Percentiles rank a stretch among this genome's conserved stretches.
Evolutionary conservation across 2,888 invertebrate species (phyloP).

Genomic region (Luperina nickerlii): DNA sequence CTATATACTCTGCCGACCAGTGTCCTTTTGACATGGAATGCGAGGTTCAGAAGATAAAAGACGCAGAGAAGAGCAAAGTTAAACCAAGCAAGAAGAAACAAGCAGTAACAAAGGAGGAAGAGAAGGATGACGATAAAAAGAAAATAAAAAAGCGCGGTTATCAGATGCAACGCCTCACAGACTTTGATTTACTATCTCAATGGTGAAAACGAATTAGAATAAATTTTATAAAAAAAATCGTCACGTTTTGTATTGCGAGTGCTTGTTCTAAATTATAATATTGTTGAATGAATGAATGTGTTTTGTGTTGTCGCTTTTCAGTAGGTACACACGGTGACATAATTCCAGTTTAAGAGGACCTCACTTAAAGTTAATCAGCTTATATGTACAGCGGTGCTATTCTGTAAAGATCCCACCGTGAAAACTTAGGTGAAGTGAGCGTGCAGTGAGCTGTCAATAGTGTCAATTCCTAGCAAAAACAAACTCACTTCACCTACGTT

Average conservation of each 20-base stretch:
- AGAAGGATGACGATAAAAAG: constrained; percentile 74
- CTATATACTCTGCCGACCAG: constrained; percentile 81
- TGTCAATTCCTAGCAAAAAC: too few species aligned
- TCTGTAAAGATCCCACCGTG: too few species aligned
- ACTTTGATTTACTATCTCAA: constrained; percentile 85
- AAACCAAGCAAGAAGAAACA: constrained; percentile 69
- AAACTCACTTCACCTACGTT: too few species aligned
- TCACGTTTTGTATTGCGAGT: constrained; percentile 10
- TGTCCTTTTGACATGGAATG: constrained; percentile 85
- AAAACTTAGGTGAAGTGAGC: too few species aligned
- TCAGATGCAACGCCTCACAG: constrained; percentile 81
- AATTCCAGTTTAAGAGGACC: not conserved
- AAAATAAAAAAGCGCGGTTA: constrained; percentile 80
- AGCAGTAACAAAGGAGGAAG: constrained; percentile 69
- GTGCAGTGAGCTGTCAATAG: too few species aligned
- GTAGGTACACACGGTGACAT: not conserved
- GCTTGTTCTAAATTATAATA: constrained; percentile 18
- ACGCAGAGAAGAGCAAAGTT: constrained; percentile 60
- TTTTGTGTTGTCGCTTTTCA: not conserved
- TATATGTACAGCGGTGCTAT: too few species aligned
- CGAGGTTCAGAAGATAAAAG: constrained; percentile 79
- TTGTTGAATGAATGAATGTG: not conserved
- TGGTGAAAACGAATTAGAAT: constrained; percentile 72
- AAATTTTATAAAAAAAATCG: constrained; percentile 13
- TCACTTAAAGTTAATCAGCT: too few species aligned